Base-by-base conservation (phyloP, 2,113 vertebrate genomes). In the Clarias macrocephalus region DNA sequence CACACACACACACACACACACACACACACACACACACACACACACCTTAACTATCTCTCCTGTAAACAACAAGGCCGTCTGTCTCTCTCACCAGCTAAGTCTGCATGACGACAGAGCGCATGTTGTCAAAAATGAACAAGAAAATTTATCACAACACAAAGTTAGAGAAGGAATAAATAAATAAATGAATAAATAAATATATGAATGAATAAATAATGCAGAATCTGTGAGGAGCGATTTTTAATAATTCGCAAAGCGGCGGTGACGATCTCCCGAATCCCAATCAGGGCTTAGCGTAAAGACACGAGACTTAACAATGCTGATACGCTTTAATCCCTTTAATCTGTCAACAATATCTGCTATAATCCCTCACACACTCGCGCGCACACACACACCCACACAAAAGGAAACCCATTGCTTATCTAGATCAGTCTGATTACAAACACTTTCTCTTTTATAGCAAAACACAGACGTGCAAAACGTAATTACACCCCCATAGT, bases 1-100 rank as follows among this genome's bases (percentile, higher is more conserved):
- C 57, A 11, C 60, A 52, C 80, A 15, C 60, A 52, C 56, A 10
- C 56, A 12, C 92, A 42, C 88, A 93, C 93, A 93, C 94, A 91
- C 89, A 92, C 91, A 92, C 93, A 88, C n/a, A 60, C 68, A 63
- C 91, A 88, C 83, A 83, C 86, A 82, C 33, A 72, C 82, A 87
- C 91, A 92, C 86, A 90, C 89, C 92, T 88, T 84, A 79, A 89
- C 81, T 86, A 89, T 85, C 84, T 93, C 91, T 91, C 82, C 88
- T 84, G 70, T 88, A 92, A 88, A 85, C 88, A 88, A 84, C 87
- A 52, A 59, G 70, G 84, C 63, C 48, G 33, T 75, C 75, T 89
- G 70, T 70, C 70, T 57, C 54, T 57, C 80, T 83, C 85, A 68
- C 15, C 59, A 60, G 56, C 57, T 83, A 12, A 18, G 16, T 62